These are phyloP conservation scores for Coreius guichenoti DNA, from an alignment of 2,797 vertebrate species.

Conservation along the genomic window DNA sequence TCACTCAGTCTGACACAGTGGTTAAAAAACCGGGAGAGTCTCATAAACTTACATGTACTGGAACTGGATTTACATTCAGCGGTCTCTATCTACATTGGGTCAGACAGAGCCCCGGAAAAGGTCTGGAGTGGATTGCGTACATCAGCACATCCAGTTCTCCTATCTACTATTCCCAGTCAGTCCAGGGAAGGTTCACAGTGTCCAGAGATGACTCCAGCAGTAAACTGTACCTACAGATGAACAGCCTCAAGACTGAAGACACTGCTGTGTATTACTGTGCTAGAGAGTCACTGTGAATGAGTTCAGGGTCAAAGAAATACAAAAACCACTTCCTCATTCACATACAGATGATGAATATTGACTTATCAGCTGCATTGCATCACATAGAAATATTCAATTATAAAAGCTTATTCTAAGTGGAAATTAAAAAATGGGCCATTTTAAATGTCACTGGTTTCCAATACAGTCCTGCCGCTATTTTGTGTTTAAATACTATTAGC, in stretches of 20 bases:
- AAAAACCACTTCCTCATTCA: conserved; percentile 9
- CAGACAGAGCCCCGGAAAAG: background rate
- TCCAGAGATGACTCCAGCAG: too few relatives aligned
- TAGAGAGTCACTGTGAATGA: too few relatives aligned
- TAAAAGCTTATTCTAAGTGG: background rate
- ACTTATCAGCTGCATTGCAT: background rate
- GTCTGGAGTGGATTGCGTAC: background rate
- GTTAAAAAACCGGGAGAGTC: conserved; percentile 36
- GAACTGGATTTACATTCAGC: conserved; percentile 27
- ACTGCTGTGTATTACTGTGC: too few relatives aligned
- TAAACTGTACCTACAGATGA: too few relatives aligned
- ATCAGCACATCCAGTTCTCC: background rate
- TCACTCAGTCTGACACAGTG: conserved; percentile 35
- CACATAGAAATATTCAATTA: background rate
- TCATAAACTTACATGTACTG: conserved; percentile 34
- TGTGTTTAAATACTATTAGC: background rate
- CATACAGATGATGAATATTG: background rate
- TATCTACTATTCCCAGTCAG: background rate
- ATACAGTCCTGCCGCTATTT: background rate
- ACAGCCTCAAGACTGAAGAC: too few relatives aligned
- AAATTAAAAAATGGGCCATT: background rate
- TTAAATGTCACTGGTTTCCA: background rate
- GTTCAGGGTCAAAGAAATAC: background rate
- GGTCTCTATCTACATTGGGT: background rate
- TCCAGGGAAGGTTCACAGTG: too few relatives aligned